These are phyloP conservation scores for Rhynchophorus ferrugineus DNA, from an alignment of 1,140 invertebrate species.

Conservation along the genomic window DNA sequence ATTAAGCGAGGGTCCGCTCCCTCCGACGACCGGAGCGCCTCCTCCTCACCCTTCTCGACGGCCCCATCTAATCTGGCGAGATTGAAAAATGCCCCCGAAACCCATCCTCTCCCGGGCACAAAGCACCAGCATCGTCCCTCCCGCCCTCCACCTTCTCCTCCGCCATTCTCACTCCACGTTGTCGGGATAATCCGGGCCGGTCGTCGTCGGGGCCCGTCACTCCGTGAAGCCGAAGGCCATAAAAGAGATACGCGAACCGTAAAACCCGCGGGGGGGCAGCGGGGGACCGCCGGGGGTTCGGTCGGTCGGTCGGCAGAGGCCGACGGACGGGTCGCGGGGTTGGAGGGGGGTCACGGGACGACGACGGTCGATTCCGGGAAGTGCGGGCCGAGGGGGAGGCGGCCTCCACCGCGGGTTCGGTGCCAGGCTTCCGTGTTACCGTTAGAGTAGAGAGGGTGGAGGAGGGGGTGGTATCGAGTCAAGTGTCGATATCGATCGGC, in stretches of 20 bases:
- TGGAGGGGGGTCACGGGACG: background rate
- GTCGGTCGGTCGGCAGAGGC: background rate
- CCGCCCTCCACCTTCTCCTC: background rate
- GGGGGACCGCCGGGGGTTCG: conserved; percentile 1
- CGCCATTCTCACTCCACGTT: conserved; percentile 2
- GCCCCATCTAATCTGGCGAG: too few species aligned
- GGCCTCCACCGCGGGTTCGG: too few species aligned
- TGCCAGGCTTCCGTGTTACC: too few species aligned
- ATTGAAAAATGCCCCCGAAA: too few species aligned
- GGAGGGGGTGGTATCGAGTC: too few species aligned
- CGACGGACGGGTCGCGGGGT: background rate
- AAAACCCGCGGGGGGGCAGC: conserved; percentile 14
- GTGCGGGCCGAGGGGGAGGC: too few species aligned
- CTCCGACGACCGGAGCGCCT: too few species aligned
- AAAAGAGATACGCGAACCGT: conserved; percentile 15
- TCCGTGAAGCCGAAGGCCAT: conserved; percentile 12
- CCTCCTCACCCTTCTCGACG: too few species aligned
- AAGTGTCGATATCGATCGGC: conserved; percentile 5
- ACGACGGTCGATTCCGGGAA: too few species aligned
- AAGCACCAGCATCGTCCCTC: background rate
- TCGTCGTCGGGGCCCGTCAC: conserved; percentile 12
- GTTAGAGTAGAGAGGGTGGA: too few species aligned
- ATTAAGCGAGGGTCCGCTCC: too few species aligned
- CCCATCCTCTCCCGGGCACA: too few species aligned
- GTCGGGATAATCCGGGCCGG: conserved; percentile 16